phyloP scores from a whole-genome alignment of 2,797 vertebrate species.

The Sebastes aleutianus region DNA sequence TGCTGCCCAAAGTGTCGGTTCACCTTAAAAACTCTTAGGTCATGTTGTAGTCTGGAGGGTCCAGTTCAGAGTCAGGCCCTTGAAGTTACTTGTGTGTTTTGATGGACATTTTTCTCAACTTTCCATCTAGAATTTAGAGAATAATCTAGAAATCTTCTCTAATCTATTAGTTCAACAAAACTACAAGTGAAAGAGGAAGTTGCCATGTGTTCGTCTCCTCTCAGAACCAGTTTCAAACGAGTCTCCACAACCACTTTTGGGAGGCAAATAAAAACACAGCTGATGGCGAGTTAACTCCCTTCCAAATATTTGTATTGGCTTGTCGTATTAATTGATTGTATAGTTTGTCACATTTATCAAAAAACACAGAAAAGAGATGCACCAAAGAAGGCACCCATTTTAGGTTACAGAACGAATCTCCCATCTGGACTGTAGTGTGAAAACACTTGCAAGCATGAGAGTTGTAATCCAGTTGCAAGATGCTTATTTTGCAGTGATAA shows the following conservation, averaged over 20 bases:
- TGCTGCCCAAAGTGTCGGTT: background rate
- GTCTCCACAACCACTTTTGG: constrained; percentile 3
- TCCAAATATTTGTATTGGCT: constrained; percentile 60
- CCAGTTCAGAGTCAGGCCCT: background rate
- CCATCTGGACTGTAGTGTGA: constrained; percentile 74
- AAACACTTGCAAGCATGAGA: constrained; percentile 67
- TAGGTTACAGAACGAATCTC: constrained; percentile 66
- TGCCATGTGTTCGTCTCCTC: constrained; percentile 10
- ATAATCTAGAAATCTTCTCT: background rate
- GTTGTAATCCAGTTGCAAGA: constrained; percentile 79
- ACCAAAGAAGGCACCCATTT: constrained; percentile 23
- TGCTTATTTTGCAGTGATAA: constrained; percentile 79
- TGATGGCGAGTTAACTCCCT: constrained; percentile 28
- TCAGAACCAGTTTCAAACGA: constrained; percentile 24
- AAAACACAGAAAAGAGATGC: constrained; percentile 19
- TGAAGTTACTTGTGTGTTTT: background rate
- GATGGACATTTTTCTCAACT: background rate
- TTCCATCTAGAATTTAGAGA: background rate
- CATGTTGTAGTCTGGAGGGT: background rate
- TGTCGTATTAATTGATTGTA: constrained; percentile 58
- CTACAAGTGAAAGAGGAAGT: background rate
- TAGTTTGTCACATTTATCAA: constrained; percentile 61
- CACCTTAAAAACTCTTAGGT: background rate
- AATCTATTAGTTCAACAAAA: constrained; percentile 1
- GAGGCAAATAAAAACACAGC: constrained; percentile 46